phyloP scores from a whole-genome alignment of 2,888 invertebrate species.

The Anodontia alba region DNA sequence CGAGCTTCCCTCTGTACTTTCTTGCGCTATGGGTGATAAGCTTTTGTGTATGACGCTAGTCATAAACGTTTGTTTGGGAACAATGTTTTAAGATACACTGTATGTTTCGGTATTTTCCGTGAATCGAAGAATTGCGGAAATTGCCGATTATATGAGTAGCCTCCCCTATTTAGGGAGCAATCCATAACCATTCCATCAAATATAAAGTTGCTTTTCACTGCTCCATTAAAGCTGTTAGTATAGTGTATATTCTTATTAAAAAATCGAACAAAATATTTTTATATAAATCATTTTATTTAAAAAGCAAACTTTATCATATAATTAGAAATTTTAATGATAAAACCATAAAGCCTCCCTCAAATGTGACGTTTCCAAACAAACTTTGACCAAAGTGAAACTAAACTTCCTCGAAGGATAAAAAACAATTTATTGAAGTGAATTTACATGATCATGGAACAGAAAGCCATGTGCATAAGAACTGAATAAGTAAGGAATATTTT shows the following conservation, averaged over 20 bases:
- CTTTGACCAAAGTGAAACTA: conserved; percentile 8
- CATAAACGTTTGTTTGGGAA: no score
- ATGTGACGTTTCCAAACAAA: conserved; percentile 18
- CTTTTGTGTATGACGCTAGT: no score
- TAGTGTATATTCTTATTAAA: background rate
- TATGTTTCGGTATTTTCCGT: conserved; percentile 5
- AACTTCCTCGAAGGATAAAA: background rate
- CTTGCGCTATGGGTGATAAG: no score
- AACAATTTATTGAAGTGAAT: background rate
- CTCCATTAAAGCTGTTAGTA: no score
- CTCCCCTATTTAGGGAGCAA: conserved; percentile 2
- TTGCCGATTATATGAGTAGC: background rate
- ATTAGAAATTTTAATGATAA: no score
- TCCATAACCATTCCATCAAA: background rate
- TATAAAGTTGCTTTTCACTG: no score
- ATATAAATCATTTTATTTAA: background rate
- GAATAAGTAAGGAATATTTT: background rate
- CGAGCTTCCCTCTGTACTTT: no score
- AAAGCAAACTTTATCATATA: no score
- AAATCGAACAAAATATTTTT: background rate
- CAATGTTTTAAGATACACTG: background rate
- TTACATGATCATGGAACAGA: background rate
- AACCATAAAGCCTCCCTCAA: background rate
- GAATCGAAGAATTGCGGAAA: background rate
- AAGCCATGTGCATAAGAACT: background rate